These are phyloP conservation scores for human (Homo sapiens) DNA, from an alignment of 2,113 vertebrate genomes.

Conservation along the genomic window DNA sequence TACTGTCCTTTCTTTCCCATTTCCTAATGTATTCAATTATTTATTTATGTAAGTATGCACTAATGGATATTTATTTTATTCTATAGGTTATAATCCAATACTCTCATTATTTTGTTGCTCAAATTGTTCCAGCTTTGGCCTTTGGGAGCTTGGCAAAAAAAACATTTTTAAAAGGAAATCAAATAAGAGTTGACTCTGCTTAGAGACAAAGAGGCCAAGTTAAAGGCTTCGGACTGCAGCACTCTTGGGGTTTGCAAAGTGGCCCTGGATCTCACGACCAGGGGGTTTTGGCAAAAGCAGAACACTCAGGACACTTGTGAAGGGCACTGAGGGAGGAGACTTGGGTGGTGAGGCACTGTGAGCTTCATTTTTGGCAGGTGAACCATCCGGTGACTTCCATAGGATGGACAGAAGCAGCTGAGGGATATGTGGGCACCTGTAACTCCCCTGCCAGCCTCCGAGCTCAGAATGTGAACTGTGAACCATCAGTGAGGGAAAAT, in stretches of 20 bases:
- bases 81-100: background rate
- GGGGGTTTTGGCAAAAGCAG: background rate
- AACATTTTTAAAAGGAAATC: background rate
- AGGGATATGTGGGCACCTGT: background rate
- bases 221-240: background rate
- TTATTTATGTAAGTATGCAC: slow-evolving; percentile 48
- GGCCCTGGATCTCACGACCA: background rate
- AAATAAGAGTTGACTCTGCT: background rate
- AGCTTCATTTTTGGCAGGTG: background rate
- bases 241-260: background rate
- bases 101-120: slow-evolving; percentile 16
- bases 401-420: background rate
- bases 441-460: background rate
- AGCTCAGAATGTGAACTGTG: background rate
- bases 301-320: background rate
- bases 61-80: background rate
- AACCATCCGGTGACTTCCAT: background rate
- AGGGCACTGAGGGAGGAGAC: background rate
- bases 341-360: background rate
- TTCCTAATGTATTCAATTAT: slow-evolving; percentile 45
- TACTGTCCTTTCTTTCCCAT: background rate
- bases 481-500: background rate
- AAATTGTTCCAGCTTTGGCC: slow-evolving; percentile 2
- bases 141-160: background rate
- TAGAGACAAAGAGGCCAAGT: background rate